Evolutionary conservation across 2,113 vertebrate species (phyloP), one percentile per base, ranked within the genome.

Genomic region (Brachyhypopomus gauderio): DNA sequence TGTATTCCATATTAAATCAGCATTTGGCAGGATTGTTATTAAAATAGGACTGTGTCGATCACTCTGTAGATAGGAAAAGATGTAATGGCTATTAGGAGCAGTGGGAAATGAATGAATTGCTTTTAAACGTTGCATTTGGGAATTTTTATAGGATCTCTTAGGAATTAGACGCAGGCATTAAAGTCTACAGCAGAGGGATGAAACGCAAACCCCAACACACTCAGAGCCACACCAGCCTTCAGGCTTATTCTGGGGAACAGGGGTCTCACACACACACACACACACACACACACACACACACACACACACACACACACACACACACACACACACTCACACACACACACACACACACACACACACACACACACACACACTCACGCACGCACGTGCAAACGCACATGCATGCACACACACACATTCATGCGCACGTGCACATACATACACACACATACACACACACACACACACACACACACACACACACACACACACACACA

Each of bases 101-200:
- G 76, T 67, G 22, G 41, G 62, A 45, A 79, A 83, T 22, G 52
- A 74, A 52, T 41, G 62, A n/a, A 30, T 30, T 48, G 34, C 30
- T 16, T 25, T 78, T 78, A 34, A 83, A 56, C 55, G 69, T 72
- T 74, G 76, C 70, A 58, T 58, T 66, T 73, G 72, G 72, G 74
- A 81, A 67, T 27, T 81, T 81, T 75, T 67, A 81, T 81, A 81
- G 79, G 19, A n/a, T 58, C 60, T 81, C 67, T 80, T 25, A 80
- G 45, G 74, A 23, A 81, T 5, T 25, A 81, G 64, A 70, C 8
- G 12, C 45, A 14, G 45, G 45, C 66, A 70, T 34, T 70, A 41
- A 70, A 70, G 41, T 41, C 66, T 34, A 70, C 41, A 75, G 30
- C 45, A 64, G 8, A 62, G 22, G 66, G 72, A 73, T 72, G 30